Evolutionary conservation across 2,113 vertebrate genomes (phyloP).

Genomic region (Theropithecus gelada): DNA sequence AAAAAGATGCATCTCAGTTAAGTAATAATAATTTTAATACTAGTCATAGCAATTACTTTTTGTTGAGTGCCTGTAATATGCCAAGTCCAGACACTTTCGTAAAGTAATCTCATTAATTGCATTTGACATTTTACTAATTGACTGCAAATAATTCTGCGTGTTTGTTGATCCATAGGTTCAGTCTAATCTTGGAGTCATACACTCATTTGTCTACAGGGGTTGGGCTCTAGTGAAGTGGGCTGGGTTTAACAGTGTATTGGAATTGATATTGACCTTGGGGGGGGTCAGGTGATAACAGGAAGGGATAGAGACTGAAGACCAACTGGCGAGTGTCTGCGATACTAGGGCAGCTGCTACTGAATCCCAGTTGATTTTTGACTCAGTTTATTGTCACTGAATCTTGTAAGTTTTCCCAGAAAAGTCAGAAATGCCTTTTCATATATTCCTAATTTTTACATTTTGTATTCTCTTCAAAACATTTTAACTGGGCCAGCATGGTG

Average conservation of each 20-base stretch:
- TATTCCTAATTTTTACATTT: background rate
- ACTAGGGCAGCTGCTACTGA: background rate
- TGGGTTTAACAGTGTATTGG: background rate
- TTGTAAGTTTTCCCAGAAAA: conserved; percentile 8
- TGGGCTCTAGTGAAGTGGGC: background rate
- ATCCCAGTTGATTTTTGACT: background rate
- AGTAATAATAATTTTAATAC: background rate
- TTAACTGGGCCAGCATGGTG: background rate
- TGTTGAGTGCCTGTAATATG: background rate
- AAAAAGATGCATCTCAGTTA: background rate
- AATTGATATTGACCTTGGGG: background rate
- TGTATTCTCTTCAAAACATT: background rate
- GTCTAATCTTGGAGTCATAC: background rate
- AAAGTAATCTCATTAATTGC: background rate
- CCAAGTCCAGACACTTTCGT: background rate
- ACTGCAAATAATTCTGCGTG: background rate
- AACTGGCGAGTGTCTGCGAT: background rate
- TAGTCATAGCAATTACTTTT: background rate
- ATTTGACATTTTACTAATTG: conserved; percentile 2
- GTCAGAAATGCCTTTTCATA: background rate
- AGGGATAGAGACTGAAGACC: background rate
- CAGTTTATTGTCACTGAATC: background rate
- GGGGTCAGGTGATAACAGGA: background rate
- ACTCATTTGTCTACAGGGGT: background rate
- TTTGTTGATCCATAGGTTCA: background rate